Conservation (phyloP, 2,113 vertebrate genomes). For the Micromys minutus region DNA sequence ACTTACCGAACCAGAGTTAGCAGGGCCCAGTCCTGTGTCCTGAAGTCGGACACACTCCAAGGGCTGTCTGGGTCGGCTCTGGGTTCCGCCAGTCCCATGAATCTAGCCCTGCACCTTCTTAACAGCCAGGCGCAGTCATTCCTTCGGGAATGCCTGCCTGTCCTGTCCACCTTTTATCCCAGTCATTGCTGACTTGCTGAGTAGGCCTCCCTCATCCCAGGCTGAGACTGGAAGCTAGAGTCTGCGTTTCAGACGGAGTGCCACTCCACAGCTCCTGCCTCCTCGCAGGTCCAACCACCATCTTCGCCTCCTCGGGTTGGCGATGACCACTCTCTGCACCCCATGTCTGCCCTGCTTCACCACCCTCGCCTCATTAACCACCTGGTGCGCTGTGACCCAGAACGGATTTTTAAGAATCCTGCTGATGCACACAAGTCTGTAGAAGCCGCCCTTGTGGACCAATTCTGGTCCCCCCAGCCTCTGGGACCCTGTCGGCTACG, state of each 20-base stretch:
- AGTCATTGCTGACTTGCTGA: background rate
- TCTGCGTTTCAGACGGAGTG: background rate
- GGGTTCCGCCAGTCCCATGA: background rate
- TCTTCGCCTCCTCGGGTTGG: too few relatives aligned
- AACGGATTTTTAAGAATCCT: background rate
- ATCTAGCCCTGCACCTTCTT: background rate
- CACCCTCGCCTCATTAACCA: background rate
- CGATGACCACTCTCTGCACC: too few relatives aligned
- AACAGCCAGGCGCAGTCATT: background rate
- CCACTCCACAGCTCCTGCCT: background rate
- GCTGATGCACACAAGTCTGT: too few relatives aligned
- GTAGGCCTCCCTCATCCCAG: accelerated
- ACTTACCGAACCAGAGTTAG: background rate
- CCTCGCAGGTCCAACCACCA: background rate
- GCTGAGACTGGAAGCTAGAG: accelerated
- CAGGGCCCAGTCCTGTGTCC: background rate
- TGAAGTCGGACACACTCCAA: accelerated
- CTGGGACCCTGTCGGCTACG: background rate
- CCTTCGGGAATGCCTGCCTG: background rate
- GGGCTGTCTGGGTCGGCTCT: background rate
- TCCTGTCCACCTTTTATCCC: accelerated
- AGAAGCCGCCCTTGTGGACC: background rate
- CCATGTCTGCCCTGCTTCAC: too few relatives aligned
- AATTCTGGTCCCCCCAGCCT: background rate
- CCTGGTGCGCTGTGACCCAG: too few relatives aligned